Evolutionary conservation across 1,140 invertebrate species (phyloP).

Genomic region (Ceratina calcarata): DNA sequence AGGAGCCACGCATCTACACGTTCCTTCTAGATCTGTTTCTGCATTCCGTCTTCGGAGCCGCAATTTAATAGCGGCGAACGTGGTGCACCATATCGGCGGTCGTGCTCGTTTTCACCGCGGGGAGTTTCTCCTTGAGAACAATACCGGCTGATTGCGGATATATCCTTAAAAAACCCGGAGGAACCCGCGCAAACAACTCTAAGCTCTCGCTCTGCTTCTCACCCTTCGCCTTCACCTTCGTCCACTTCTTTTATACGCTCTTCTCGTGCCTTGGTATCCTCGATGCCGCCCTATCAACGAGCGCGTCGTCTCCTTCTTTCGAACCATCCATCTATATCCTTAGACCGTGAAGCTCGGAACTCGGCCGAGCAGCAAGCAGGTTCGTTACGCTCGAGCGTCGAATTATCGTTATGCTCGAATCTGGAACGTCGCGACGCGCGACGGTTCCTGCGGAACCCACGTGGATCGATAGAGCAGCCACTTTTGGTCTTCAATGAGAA

Average conservation of each 20-base stretch:
- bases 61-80: conserved; percentile 18
- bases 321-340: conserved; percentile 4
- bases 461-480: conserved; percentile 42
- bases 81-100: conserved; percentile 58
- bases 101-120: conserved; percentile 71
- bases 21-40: conserved; percentile 3
- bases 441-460: conserved; percentile 10
- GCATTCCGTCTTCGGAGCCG: conserved; percentile 2
- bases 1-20: background rate
- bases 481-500: background rate
- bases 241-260: background rate
- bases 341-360: background rate
- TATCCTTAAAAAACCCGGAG: conserved; percentile 63
- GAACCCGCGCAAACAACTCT: conserved; percentile 48
- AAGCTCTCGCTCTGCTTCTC: conserved; percentile 1
- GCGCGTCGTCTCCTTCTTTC: background rate
- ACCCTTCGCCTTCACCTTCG: background rate
- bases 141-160: conserved; percentile 73
- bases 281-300: background rate
- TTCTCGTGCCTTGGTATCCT: background rate
- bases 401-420: conserved; percentile 66
- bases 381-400: conserved; percentile 58
- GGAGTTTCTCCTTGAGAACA: conserved; percentile 69
- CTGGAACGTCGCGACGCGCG: conserved; percentile 36
- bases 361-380: conserved; percentile 36